phyloP scores from a whole-genome alignment of 35 echinoderm and acorn worm species.

The Holothuria glaberrima region DNA sequence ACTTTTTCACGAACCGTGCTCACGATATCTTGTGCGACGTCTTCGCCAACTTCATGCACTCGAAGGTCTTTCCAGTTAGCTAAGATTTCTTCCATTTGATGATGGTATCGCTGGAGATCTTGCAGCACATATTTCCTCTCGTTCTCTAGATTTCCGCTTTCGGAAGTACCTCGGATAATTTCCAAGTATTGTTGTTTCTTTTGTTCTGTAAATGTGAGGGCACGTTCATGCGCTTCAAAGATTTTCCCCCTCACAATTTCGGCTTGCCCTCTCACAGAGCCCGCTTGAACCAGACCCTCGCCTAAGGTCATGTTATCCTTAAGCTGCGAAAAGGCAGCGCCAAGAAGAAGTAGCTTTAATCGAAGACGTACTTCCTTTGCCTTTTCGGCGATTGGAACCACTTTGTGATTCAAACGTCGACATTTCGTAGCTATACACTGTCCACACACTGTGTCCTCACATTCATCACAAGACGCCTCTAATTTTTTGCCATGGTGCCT shows the following conservation, averaged over 20 bases:
- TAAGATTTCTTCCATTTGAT: background rate
- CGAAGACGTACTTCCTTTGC: constrained; percentile 1
- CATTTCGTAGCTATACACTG: constrained; percentile 35
- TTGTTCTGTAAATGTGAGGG: constrained; percentile 27
- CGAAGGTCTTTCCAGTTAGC: background rate
- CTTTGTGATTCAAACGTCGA: constrained; percentile 19
- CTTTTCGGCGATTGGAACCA: constrained; percentile 5
- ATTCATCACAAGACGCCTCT: constrained; percentile 31
- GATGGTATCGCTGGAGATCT: background rate
- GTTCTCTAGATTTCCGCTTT: background rate
- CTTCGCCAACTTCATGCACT: background rate
- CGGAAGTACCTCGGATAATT: background rate
- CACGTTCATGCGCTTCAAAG: constrained; percentile 13
- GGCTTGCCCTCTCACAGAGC: constrained; percentile 7
- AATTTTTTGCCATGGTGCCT: constrained; percentile 17
- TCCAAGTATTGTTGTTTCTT: constrained; percentile 49
- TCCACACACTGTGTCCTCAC: constrained; percentile 34
- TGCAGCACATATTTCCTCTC: background rate
- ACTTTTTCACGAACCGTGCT: background rate
- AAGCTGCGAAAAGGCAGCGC: constrained; percentile 15
- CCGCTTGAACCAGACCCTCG: constrained; percentile 6
- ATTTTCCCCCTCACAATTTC: constrained; percentile 31
- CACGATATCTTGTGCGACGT: constrained; percentile 30
- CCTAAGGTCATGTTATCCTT: constrained; percentile 48
- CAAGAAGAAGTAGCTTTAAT: constrained; percentile 29